Evolutionary conservation across 23 tunicate species (phyloP).

Genomic region (Corella eumyota): DNA sequence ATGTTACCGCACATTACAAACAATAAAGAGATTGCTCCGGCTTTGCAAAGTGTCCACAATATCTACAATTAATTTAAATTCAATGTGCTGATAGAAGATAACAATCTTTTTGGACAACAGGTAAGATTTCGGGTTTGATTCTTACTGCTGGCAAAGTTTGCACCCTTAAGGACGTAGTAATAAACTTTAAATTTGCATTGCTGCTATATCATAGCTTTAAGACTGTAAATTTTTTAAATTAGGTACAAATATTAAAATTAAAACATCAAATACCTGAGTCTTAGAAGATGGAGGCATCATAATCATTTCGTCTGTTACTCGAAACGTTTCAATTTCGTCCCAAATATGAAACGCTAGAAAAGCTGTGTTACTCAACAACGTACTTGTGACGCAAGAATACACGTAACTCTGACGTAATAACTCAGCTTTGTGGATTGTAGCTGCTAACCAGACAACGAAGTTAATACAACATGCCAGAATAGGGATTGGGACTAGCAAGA

Average conservation of each 20-base stretch:
- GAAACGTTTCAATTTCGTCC: constrained; percentile 46
- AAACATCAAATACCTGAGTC: constrained; percentile 13
- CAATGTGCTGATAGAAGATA: too few species aligned
- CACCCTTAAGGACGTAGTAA: too few species aligned
- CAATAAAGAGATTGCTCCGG: constrained; percentile 47
- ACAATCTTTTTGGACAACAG: too few species aligned
- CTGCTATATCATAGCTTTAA: too few species aligned
- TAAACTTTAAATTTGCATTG: too few species aligned
- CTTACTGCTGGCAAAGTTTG: too few species aligned
- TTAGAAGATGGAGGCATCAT: constrained; percentile 8
- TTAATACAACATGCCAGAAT: constrained; percentile 20
- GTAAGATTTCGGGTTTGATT: too few species aligned
- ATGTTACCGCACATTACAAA: constrained; percentile 75
- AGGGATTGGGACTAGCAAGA: constrained; percentile 34
- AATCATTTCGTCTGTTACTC: constrained; percentile 12
- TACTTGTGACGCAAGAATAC: constrained; percentile 74
- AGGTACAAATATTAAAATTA: too few species aligned
- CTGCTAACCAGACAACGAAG: constrained; percentile 50
- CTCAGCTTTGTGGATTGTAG: constrained; percentile 46
- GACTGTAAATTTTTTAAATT: too few species aligned
- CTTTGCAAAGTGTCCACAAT: constrained; percentile 46
- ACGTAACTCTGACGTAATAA: constrained; percentile 75
- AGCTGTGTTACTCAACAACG: constrained; percentile 58
- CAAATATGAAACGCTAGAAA: constrained; percentile 43
- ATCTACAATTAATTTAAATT: constrained; percentile 22